Evolutionary conservation across 1,140 invertebrate genomes (phyloP), one percentile per base, ranked within the genome.

Genomic region (Zaprionus taronus): DNA sequence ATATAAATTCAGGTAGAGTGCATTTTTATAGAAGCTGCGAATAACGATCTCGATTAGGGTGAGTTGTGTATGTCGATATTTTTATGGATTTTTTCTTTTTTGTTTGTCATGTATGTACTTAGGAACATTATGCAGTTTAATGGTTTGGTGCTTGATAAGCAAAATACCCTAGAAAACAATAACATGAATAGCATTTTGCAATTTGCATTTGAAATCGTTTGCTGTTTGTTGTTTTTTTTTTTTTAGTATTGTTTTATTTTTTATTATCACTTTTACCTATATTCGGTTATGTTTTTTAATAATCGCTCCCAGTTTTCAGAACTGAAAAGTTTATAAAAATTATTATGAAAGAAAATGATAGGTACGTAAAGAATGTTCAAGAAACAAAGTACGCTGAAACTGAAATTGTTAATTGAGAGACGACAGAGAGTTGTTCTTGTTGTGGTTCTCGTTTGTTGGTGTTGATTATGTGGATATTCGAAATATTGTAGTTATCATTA

Each of bases 271-370:
- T 78, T 91, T 93, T 93, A 93, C 92, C 92, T 93, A 93, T 93
- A 93, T 93, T 93, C 92, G 83, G 87, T 91, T 91, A 93, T 92
- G 91, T 93, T 93, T 90, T 93, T 93, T 91, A 93, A 91, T 90
- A 93, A 92, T 93, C 92, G 92, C 92, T 93, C 92, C 92, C 92
- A 93, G 90, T 93, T 93, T 85, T 93, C 92, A 77, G 91, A 93
- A 93, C 92, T 93, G 91, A 91, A 93, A 90, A 91, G 86, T 91
- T 89, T 90, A 82, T 53, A 90, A 91, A 90, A 91, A 89, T 85
- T 89, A 89, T 90, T 81, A 90, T 87, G 84, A 64, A 85, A 81
- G 63, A 76, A 90, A 90, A 89, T 86, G 74, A 86, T 71, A 89
- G 65, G 63, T 72, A 72, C 47, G 38, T 77, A 74, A 74, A 58